Conservation (phyloP, 2,797 vertebrate genomes). For the Schizopygopsis pylzovi region DNA sequence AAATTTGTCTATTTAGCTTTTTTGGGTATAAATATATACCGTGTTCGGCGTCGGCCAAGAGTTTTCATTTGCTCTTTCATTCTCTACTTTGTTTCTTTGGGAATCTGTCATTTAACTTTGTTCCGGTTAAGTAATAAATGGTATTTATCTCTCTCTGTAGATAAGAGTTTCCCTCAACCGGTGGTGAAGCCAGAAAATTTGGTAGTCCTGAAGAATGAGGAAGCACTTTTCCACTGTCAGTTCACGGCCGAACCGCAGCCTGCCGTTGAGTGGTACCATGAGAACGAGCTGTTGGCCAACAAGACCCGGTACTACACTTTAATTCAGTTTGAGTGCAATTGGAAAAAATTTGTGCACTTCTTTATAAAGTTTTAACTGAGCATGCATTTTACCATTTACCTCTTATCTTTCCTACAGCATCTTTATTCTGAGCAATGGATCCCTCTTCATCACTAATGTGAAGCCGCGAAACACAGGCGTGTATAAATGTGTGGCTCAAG, state of each 20-base stretch:
- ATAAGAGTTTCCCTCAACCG: conserved; percentile 82
- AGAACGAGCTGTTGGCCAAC: conserved; percentile 79
- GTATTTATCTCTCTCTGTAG: conserved; percentile 63
- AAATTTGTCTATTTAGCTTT: too few species aligned
- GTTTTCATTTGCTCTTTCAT: not conserved
- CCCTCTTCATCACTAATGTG: conserved; percentile 84
- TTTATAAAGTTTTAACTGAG: not conserved
- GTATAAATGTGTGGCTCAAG: conserved; percentile 83
- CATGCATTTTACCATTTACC: not conserved
- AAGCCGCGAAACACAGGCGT: conserved; percentile 79
- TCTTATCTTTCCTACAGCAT: conserved; percentile 63
- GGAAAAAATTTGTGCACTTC: not conserved
- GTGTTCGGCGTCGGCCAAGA: too few species aligned
- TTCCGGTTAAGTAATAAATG: not conserved
- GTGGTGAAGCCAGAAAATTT: conserved; percentile 79
- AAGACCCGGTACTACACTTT: conserved; percentile 77
- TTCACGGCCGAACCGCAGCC: conserved; percentile 84
- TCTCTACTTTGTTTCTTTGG: not conserved
- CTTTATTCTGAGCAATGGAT: conserved; percentile 81
- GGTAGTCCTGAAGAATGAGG: conserved; percentile 82
- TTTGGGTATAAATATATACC: too few species aligned
- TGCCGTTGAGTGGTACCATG: conserved; percentile 81
- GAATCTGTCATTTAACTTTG: not conserved
- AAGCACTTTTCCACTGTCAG: conserved; percentile 85
- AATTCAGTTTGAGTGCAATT: not conserved